Evolutionary conservation across 1,140 invertebrate genomes (phyloP).

Genomic region (Zelostemma sp.): DNA sequence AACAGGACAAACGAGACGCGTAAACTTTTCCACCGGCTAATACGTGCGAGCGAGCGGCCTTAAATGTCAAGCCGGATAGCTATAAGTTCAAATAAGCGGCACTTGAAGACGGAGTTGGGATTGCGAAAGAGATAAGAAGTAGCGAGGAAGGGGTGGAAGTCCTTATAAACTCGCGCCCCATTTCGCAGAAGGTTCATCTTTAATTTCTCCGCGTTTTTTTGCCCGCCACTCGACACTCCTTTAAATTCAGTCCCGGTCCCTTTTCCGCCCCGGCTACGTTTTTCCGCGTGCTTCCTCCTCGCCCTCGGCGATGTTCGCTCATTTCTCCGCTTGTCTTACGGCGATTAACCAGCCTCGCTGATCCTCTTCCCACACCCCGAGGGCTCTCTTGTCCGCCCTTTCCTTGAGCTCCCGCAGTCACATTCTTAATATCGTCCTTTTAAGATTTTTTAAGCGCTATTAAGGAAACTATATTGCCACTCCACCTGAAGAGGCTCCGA

Average conservation of each 20-base stretch:
- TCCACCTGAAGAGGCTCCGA: conserved; percentile 45
- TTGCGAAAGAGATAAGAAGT: conserved; percentile 41
- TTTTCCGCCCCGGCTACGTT: conserved; percentile 45
- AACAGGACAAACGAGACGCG: not conserved
- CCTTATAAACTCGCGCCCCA: conserved; percentile 70
- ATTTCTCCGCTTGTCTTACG: conserved; percentile 71
- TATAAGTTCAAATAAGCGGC: conserved; percentile 50
- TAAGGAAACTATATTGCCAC: conserved; percentile 70
- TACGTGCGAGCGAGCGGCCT: conserved; percentile 40
- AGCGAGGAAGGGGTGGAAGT: conserved; percentile 35
- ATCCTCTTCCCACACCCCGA: conserved; percentile 54
- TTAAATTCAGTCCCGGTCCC: conserved; percentile 62
- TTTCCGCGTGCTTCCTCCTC: not conserved
- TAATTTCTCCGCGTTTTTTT: conserved; percentile 70
- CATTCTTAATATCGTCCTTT: conserved; percentile 71
- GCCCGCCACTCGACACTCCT: conserved; percentile 66
- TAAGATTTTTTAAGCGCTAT: conserved; percentile 71
- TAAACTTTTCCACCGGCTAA: not conserved
- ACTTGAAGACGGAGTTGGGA: conserved; percentile 46
- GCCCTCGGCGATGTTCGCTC: conserved; percentile 65
- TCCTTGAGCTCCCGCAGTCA: conserved; percentile 58
- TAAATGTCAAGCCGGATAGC: conserved; percentile 45
- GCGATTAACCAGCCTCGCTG: conserved; percentile 68
- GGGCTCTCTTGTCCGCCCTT: conserved; percentile 29
- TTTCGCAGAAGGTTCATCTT: conserved; percentile 70